These are phyloP conservation scores for Notiomystis cincta DNA, from an alignment of 2,113 vertebrate species.

Conservation along the genomic window DNA sequence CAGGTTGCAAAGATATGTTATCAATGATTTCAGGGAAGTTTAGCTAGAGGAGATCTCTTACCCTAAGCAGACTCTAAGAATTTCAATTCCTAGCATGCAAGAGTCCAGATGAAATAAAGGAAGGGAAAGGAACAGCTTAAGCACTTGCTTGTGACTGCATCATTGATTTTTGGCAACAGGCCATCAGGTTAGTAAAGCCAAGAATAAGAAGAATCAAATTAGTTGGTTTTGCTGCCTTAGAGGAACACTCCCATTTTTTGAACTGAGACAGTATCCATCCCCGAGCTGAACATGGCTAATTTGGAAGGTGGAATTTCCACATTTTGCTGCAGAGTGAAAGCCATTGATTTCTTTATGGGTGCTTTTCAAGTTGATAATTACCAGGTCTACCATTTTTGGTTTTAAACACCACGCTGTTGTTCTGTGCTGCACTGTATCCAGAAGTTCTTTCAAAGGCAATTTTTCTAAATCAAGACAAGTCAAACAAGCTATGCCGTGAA, in stretches of 20 bases:
- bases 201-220: constrained; percentile 21
- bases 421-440: not conserved
- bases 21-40: constrained; percentile 66
- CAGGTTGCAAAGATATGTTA: constrained; percentile 74
- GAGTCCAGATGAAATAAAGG: constrained; percentile 55
- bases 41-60: constrained; percentile 66
- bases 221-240: constrained; percentile 1
- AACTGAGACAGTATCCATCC: not conserved
- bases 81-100: constrained; percentile 71
- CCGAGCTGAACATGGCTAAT: not conserved
- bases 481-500: not conserved
- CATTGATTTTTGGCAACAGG: constrained; percentile 25
- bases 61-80: constrained; percentile 59
- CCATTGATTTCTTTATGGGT: not conserved
- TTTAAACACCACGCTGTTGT: not conserved
- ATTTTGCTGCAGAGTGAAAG: not conserved
- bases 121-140: constrained; percentile 29
- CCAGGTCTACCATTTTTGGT: not conserved
- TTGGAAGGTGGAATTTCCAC: not conserved
- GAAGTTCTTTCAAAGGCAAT: not conserved
- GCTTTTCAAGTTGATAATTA: not conserved
- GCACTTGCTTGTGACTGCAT: constrained; percentile 35
- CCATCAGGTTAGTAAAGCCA: constrained; percentile 49
- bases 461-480: not conserved
- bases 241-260: not conserved